Evolutionary conservation across 1,140 invertebrate species (phyloP), one percentile per base, ranked within the genome.

Genomic region (Megalopta genalis): DNA sequence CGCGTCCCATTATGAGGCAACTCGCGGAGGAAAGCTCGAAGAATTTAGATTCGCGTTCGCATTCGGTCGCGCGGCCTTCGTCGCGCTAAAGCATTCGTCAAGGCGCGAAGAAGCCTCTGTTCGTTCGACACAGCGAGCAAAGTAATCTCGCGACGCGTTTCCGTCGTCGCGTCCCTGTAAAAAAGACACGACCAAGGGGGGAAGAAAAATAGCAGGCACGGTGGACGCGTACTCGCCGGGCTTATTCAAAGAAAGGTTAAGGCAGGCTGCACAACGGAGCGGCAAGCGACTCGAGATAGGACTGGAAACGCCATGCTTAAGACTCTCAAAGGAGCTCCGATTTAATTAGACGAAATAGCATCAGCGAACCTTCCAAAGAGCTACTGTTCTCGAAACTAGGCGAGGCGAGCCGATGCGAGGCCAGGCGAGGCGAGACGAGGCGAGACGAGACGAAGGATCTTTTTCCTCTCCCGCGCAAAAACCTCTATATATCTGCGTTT

Each of bases 321-420:
- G 75, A 67, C 75, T 52, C 68, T 82, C 71, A 82, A 86, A 77
- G 83, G 46, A 64, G 42, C 32, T 69, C 27, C 67, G 80, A 86
- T 86, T 86, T 83, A 86, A 86, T 86, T 86, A 85, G 76, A 81
- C 71, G 71, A 76, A 86, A 84, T 78, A 79, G 76, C 75, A 49
- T 25, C 57, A 52, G 60, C 66, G 60, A 71, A 66, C 37, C n/a
- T 71, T 71, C 21, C 18, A 18, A 63, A n/a, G 67, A 67, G 25
- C n/a, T 37, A 9, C 65, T 37, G 54, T 84, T 60, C 66, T 83
- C 65, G 52, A 52, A 83, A 83, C 65, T 73, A 42, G 46, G 42
- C 57, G 27, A 37, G 82, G 57, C 23, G 37, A 12, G 42, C 10
- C 42, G 42, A 46, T 2, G 14, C 65, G 52, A 52, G 78, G 78